Evolutionary conservation across 2,888 invertebrate species (phyloP).

Genomic region (Tuta absoluta): DNA sequence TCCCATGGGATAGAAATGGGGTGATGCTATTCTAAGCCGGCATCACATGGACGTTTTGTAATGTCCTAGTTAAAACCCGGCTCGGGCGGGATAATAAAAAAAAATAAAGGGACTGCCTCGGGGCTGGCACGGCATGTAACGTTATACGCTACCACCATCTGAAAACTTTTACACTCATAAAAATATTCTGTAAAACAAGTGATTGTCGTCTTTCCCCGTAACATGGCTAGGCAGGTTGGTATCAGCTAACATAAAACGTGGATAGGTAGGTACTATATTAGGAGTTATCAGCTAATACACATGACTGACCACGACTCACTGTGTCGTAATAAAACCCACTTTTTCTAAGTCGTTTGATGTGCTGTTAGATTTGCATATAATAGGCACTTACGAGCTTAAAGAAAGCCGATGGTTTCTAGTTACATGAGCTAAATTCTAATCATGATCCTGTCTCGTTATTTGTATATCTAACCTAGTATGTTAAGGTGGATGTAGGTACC

Average conservation of each 20-base stretch:
- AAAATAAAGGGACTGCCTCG: too few relatives aligned
- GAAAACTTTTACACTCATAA: too few relatives aligned
- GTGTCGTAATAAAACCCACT: slow-evolving; percentile 21
- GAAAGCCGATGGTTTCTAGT: slow-evolving; percentile 5
- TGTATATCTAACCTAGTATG: too few relatives aligned
- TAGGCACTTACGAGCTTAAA: slow-evolving; percentile 13
- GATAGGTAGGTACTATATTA: neutral
- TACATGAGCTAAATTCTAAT: slow-evolving; percentile 2
- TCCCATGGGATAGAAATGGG: too few relatives aligned
- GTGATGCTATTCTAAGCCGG: too few relatives aligned
- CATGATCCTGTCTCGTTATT: neutral
- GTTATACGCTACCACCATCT: too few relatives aligned
- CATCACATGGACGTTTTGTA: too few relatives aligned
- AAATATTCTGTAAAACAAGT: too few relatives aligned
- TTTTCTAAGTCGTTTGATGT: slow-evolving; percentile 12
- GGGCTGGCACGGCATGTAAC: too few relatives aligned
- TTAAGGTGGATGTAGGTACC: too few relatives aligned
- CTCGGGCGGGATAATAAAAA: too few relatives aligned
- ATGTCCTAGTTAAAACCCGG: too few relatives aligned
- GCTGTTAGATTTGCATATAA: slow-evolving; percentile 17
- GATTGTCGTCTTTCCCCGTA: neutral
- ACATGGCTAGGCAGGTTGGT: neutral
- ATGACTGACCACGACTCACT: slow-evolving; percentile 8
- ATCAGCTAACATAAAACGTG: neutral
- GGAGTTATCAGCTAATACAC: slow-evolving; percentile 13